Base-by-base conservation (phyloP, 2,888 invertebrate species). In the Drosophila algonquin region DNA sequence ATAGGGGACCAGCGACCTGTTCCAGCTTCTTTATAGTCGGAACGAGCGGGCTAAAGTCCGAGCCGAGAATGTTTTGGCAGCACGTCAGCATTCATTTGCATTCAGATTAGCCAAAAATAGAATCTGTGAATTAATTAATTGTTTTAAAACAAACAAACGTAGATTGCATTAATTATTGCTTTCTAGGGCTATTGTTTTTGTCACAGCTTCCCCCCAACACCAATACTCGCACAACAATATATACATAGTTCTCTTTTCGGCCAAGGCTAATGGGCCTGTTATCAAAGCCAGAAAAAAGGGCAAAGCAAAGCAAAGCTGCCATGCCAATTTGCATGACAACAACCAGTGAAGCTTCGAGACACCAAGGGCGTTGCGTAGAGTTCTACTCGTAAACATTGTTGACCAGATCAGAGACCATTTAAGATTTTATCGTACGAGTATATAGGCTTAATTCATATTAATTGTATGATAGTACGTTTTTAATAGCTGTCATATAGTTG, bases 401-500 rank as follows among this genome's bases (percentile, higher is more conserved):
- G 64, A 54, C 53, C 64, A 65, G 10, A 32, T 10, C 32, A 32
- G 32, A 10, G 32, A 32, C 10, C 32, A 32, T 3, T 10, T 10
- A 2, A 32, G 10, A 3, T 10, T 10, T 2, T 10, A 32, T 32
- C 3, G 3, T 32, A 10, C 32, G 9, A 32, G 40, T 16, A 40
- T 27, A 10, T 61, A 48, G 61, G 65, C 63, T 63, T 64, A 55
- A 24, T 40, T 6, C 14, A 1, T 44, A 62, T 72, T 72, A 51
- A 51, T 51, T 56, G 56, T 60, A 8, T 7, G 30, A 30, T 30
- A 71, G 51, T 46, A 65, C 46, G 54, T 55, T 54, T 46, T 67
- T 78, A 76, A 78, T 73, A 73, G 69, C 71, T 68, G 67, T 59
- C 58, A 35, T 46, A 73, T 10, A 32, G 10, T 32, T 32, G 32